Percentiles rank a stretch among this genome's conserved stretches.
phyloP scores from a whole-genome alignment of 2,888 invertebrate genomes.

The Anthrax anthrax region DNA sequence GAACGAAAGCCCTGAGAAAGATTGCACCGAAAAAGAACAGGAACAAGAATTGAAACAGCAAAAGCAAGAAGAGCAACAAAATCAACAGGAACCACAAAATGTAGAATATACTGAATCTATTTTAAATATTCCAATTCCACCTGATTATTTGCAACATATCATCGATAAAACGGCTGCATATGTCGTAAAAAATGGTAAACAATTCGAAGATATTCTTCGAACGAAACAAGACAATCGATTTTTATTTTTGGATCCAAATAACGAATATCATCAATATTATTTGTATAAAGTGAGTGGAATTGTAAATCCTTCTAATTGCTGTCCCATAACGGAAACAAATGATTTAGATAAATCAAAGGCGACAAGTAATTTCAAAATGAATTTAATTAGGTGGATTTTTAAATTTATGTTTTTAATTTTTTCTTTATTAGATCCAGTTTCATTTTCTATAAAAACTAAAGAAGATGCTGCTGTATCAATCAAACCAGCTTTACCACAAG shows the following conservation, averaged over 20 bases:
- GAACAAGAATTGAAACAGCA: neutral
- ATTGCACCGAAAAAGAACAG: slow-evolving; percentile 2
- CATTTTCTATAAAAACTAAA: slow-evolving; percentile 73
- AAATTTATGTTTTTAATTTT: neutral
- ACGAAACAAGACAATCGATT: slow-evolving; percentile 76
- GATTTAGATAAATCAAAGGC: slow-evolving; percentile 9
- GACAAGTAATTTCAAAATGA: slow-evolving; percentile 17
- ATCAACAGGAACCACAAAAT: slow-evolving; percentile 7
- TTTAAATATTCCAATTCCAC: slow-evolving; percentile 42
- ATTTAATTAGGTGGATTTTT: no score
- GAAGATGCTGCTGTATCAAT: slow-evolving; percentile 50
- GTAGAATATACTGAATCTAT: slow-evolving; percentile 6
- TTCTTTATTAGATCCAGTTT: slow-evolving; percentile 47
- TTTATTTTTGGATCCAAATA: slow-evolving; percentile 63
- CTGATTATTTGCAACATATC: slow-evolving; percentile 69
- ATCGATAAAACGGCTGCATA: slow-evolving; percentile 96
- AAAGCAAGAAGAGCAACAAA: neutral
- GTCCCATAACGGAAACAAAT: neutral
- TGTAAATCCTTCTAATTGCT: slow-evolving; percentile 13
- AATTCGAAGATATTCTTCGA: slow-evolving; percentile 79
- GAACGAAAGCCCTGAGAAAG: slow-evolving; percentile 23
- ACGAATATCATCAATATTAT: slow-evolving; percentile 73
- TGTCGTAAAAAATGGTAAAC: slow-evolving; percentile 87
- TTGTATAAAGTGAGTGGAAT: slow-evolving; percentile 40
- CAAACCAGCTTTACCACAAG: slow-evolving; percentile 61